These are phyloP conservation scores for Cryptosula pallasiana DNA, from an alignment of 2,888 invertebrate genomes.

Conservation along the genomic window DNA sequence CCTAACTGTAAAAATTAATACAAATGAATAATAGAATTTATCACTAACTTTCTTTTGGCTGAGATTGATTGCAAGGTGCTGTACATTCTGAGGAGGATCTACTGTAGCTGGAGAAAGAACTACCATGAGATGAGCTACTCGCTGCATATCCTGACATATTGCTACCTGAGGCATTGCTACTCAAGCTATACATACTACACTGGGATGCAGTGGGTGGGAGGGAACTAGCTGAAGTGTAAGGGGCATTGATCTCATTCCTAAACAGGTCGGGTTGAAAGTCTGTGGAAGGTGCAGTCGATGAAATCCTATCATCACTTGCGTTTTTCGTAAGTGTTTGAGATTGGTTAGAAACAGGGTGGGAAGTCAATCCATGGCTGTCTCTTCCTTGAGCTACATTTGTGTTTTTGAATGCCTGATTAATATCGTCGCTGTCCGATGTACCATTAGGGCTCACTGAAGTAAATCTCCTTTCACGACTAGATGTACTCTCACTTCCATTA, in stretches of 20 bases:
- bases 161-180: not conserved
- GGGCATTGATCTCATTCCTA: no score
- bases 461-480: not conserved
- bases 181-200: no score
- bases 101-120: not conserved
- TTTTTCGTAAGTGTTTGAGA: no score
- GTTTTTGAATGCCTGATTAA: not conserved
- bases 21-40: no score
- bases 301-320: no score
- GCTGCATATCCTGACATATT: not conserved
- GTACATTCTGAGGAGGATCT: not conserved
- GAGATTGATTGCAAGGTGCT: no score
- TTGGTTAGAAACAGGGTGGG: no score
- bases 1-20: no score
- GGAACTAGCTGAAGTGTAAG: no score
- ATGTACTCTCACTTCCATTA: slow-evolving; percentile 32
- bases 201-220: no score
- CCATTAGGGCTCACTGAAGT: slow-evolving; percentile 1
- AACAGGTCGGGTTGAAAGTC: not conserved
- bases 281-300: not conserved
- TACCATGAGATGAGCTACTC: not conserved
- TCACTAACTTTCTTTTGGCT: no score
- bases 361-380: not conserved
- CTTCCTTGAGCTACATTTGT: not conserved
- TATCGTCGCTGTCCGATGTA: slow-evolving; percentile 7